These are phyloP conservation scores for Colostygia pectinataria DNA, from an alignment of 2,888 invertebrate species.

Conservation along the genomic window DNA sequence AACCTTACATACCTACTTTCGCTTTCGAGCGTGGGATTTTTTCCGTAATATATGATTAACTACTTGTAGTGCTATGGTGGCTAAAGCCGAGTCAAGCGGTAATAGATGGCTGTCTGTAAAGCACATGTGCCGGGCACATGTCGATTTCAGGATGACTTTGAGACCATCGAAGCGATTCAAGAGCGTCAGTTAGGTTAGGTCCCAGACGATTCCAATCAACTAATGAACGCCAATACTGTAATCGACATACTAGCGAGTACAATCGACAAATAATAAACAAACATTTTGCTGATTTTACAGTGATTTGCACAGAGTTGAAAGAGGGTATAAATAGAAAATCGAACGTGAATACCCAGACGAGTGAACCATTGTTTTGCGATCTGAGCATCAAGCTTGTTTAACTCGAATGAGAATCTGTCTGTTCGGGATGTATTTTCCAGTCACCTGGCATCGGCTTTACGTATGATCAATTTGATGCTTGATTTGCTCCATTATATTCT, in stretches of 20 bases:
- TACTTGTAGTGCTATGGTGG: slow-evolving; percentile 29
- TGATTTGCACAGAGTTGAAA: slow-evolving; percentile 1
- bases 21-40: slow-evolving; percentile 8
- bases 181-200: slow-evolving; percentile 28
- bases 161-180: slow-evolving; percentile 44
- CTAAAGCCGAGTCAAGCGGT: slow-evolving; percentile 40
- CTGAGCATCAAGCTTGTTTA: slow-evolving; percentile 31
- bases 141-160: slow-evolving; percentile 51
- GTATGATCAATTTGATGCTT: slow-evolving; percentile 34
- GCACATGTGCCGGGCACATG: slow-evolving; percentile 59
- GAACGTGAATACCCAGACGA: slow-evolving; percentile 29
- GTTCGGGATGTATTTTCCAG: slow-evolving; percentile 32
- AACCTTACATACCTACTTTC: slow-evolving; percentile 24
- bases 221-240: slow-evolving; percentile 33
- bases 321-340: slow-evolving; percentile 25
- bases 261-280: slow-evolving; percentile 7
- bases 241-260: slow-evolving; percentile 4
- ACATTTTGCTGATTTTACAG: slow-evolving; percentile 2
- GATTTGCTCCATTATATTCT: slow-evolving; percentile 33
- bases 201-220: slow-evolving; percentile 40
- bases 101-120: slow-evolving; percentile 45
- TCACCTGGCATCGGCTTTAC: slow-evolving; percentile 27
- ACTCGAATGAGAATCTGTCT: slow-evolving; percentile 32
- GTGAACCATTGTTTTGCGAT: slow-evolving; percentile 34
- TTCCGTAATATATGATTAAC: background rate